phyloP scores from a whole-genome alignment of 2,888 invertebrate species.

The Onthophagus sagittarius region DNA sequence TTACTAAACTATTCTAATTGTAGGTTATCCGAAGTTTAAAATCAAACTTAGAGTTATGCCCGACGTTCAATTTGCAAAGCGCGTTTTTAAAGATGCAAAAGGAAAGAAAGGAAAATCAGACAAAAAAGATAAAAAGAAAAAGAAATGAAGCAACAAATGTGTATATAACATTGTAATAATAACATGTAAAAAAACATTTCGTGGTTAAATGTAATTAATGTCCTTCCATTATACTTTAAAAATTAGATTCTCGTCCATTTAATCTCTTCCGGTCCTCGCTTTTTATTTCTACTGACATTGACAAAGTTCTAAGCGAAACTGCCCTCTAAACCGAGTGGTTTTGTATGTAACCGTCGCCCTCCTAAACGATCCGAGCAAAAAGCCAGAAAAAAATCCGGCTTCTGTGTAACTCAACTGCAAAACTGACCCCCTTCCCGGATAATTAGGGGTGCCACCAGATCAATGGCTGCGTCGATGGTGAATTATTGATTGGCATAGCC shows the following conservation, averaged over 20 bases:
- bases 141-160: conserved; percentile 3
- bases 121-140: conserved; percentile 11
- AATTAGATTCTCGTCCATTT: too few species aligned
- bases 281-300: background rate
- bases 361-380: too few species aligned
- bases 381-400: background rate
- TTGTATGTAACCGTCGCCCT: background rate
- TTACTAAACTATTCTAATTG: too few species aligned
- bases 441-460: background rate
- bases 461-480: background rate
- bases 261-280: too few species aligned
- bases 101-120: conserved; percentile 11
- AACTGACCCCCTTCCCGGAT: background rate
- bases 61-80: conserved; percentile 18
- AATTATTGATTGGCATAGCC: background rate
- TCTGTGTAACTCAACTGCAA: background rate
- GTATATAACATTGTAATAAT: too few species aligned
- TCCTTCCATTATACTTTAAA: too few species aligned
- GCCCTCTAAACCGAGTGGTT: background rate
- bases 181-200: too few species aligned
- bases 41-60: background rate
- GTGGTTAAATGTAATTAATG: too few species aligned
- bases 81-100: conserved; percentile 7
- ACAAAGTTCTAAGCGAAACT: background rate
- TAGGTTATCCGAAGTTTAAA: conserved; percentile 19